Evolutionary conservation across 2,113 vertebrate species (phyloP).

Genomic region (Ailurus styani): DNA sequence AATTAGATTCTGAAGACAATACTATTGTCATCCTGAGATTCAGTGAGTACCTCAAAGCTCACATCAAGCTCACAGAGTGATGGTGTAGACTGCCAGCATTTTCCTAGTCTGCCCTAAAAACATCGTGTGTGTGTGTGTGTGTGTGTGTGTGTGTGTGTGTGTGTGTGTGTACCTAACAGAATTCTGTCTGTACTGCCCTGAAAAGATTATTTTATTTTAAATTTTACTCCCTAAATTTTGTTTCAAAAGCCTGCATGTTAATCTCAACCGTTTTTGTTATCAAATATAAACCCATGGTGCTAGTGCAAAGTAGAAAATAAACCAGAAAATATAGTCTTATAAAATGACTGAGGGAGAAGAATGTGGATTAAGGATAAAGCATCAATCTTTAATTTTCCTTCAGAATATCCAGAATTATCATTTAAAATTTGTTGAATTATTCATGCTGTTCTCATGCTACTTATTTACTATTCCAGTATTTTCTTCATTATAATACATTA

Average conservation of each 20-base stretch:
- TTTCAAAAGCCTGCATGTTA: background rate
- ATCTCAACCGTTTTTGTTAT: background rate
- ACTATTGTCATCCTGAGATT: background rate
- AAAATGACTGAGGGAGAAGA: slow-evolving; percentile 14
- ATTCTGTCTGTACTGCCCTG: background rate
- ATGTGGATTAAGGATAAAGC: slow-evolving; percentile 17
- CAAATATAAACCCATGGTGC: background rate
- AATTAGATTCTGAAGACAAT: background rate
- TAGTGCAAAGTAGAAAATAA: background rate
- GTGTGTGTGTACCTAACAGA: background rate
- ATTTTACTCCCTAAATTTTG: background rate
- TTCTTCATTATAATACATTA: slow-evolving; percentile 67
- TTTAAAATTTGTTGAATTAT: slow-evolving; percentile 72
- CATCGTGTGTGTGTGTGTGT: background rate
- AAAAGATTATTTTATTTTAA: background rate
- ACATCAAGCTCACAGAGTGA: background rate
- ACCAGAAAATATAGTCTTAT: background rate
- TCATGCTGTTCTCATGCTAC: slow-evolving; percentile 53
- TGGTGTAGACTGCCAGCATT: fast-evolving
- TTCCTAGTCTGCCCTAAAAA: background rate
- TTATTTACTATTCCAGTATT: slow-evolving; percentile 60
- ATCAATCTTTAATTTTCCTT: slow-evolving; percentile 60
- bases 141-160: background rate
- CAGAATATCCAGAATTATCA: background rate
- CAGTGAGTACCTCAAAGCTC: background rate